A percentile compares a stretch with the other conserved stretches of the same genome.
These are phyloP conservation scores for Macropus fuliginosus DNA, from an alignment of 2,797 vertebrate species.

Conservation along the genomic window DNA sequence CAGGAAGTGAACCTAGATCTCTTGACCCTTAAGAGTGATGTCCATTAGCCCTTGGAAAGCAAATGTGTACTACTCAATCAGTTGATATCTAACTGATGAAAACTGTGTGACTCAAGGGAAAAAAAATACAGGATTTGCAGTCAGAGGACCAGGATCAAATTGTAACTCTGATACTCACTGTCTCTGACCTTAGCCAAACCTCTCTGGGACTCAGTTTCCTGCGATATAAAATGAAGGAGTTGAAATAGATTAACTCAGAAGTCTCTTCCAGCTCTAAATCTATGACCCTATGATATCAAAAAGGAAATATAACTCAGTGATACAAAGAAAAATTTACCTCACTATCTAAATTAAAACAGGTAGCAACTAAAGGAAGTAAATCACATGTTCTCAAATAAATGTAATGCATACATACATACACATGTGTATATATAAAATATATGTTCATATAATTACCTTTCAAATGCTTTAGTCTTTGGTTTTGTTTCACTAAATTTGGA, in stretches of 20 bases:
- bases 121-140: not conserved
- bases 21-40: not conserved
- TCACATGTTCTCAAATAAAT: not conserved
- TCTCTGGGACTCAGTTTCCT: not conserved
- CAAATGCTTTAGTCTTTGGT: not conserved
- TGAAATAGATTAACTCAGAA: not conserved
- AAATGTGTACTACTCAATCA: not conserved
- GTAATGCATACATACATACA: not conserved
- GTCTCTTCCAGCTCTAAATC: not conserved
- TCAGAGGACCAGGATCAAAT: not conserved
- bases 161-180: not conserved
- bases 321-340: not conserved
- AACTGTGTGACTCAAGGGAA: not conserved
- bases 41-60: not conserved
- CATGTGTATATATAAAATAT: not conserved
- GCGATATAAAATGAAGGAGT: not conserved
- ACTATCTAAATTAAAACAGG: not conserved
- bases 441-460: not conserved
- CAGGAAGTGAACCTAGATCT: not conserved
- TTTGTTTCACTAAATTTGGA: not conserved
- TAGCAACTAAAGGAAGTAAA: conserved; percentile 10
- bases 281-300: not conserved
- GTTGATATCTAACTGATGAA: not conserved
- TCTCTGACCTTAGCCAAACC: not conserved
- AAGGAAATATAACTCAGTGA: not conserved